These are phyloP conservation scores for Melikaiella ostensackeni DNA, from an alignment of 2,888 invertebrate species.

Conservation along the genomic window DNA sequence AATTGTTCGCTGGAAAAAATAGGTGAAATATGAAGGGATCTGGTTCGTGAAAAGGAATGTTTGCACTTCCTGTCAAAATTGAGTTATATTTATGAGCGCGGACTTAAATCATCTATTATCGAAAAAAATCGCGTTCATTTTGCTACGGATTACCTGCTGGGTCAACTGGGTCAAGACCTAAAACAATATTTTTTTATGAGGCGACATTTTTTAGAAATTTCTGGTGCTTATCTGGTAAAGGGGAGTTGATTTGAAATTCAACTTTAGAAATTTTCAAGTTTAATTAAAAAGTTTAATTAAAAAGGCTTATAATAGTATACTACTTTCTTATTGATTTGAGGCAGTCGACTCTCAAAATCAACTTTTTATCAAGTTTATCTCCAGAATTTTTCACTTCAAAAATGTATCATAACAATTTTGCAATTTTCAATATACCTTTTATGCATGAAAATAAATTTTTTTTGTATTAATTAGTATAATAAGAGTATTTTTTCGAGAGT, in stretches of 20 bases:
- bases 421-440: too few species aligned
- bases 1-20: conserved; percentile 20
- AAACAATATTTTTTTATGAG: background rate
- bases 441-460: too few species aligned
- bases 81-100: conserved; percentile 32
- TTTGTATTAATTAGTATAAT: too few species aligned
- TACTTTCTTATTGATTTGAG: too few species aligned
- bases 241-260: background rate
- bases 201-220: background rate
- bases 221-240: background rate
- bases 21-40: conserved; percentile 20
- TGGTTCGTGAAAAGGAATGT: conserved; percentile 15
- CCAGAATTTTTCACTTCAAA: too few species aligned
- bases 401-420: too few species aligned
- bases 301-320: too few species aligned
- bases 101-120: conserved; percentile 28
- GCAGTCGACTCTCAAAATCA: too few species aligned
- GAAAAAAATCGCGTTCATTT: conserved; percentile 24
- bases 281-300: too few species aligned
- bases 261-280: background rate
- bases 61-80: conserved; percentile 30
- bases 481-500: too few species aligned
- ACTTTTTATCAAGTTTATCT: too few species aligned
- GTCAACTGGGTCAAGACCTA: background rate
- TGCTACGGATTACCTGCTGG: background rate